Conservation (phyloP, 2,113 vertebrate genomes). For the Acrocephalus kingi region DNA sequence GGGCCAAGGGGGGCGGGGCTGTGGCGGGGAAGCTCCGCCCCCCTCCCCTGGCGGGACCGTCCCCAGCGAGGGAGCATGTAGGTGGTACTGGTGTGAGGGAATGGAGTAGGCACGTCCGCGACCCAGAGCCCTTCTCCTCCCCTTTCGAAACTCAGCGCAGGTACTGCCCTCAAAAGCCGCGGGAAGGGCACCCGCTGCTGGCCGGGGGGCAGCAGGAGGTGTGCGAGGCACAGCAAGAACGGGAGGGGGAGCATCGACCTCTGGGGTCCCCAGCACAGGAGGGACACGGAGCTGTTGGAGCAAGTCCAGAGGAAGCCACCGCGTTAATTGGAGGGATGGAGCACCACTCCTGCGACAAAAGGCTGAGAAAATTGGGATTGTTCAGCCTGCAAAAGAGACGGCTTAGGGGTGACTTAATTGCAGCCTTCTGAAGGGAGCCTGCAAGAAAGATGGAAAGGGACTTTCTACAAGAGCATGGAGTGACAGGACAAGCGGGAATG, state of each 20-base stretch:
- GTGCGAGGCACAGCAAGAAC: not conserved
- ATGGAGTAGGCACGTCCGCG: rapidly evolving
- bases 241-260: not conserved
- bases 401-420: too few species aligned
- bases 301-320: not conserved
- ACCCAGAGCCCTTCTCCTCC: rapidly evolving
- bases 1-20: too few species aligned
- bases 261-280: not conserved
- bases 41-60: too few species aligned
- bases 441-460: not conserved
- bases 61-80: too few species aligned
- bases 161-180: too few species aligned
- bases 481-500: too few species aligned
- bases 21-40: not conserved
- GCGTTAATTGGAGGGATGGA: not conserved
- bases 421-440: not conserved
- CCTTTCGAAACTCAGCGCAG: rapidly evolving
- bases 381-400: not conserved
- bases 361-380: too few species aligned
- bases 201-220: not conserved
- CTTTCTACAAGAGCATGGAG: too few species aligned
- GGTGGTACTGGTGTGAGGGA: not conserved
- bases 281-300: not conserved
- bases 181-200: not conserved
- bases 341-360: rapidly evolving